Evolutionary conservation across 2,797 vertebrate species (phyloP), one percentile per base, ranked within the genome.

Genomic region (Liparis tanakae): DNA sequence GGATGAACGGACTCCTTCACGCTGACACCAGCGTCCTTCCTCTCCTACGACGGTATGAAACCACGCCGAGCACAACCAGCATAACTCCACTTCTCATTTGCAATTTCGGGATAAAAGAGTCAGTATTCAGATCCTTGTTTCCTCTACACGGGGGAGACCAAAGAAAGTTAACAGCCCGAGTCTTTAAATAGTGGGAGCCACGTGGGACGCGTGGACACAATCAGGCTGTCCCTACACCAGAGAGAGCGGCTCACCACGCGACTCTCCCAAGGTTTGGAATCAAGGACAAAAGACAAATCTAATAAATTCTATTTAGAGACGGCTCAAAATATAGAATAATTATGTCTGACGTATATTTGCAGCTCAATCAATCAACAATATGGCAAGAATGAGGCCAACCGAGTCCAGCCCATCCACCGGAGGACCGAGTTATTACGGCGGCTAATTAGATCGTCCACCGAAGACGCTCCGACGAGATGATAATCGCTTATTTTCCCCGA

Each of bases 271-370:
- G 90, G 85, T 78, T 88, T 88, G 85, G 79, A 91, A 91, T 89
- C 91, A 92, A 92, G 91, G 92, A 93, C 91, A 90, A 85, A 30
- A 88, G 90, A 91, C 86, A 92, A 86, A 92, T 93, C 91, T 93
- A 93, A 93, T 93, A 93, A 92, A 86, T 93, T 93, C 90, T 93
- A 92, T 93, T 93, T 91, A 86, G 92, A 93, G 91, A 92, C 85
- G 13, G 87, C 85, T 90, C 83, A 91, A 93, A 93, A 93, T 91
- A 89, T 92, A 90, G 91, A 93, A 92, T 93, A 93, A 93, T 93
- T 92, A 93, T 85, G 79, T 89, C 87, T 90, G 82, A 30, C 25
- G 25, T 87, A 73, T 93, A 93, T 93, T 93, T 93, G 91, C 82
- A 87, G 90, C 90, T 91, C 89, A 89, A 91, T 93, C 92, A 91